Percentiles rank a stretch among this genome's conserved stretches.
Conservation (phyloP, 2,113 vertebrate genomes). For the Myxocyprinus asiaticus region DNA sequence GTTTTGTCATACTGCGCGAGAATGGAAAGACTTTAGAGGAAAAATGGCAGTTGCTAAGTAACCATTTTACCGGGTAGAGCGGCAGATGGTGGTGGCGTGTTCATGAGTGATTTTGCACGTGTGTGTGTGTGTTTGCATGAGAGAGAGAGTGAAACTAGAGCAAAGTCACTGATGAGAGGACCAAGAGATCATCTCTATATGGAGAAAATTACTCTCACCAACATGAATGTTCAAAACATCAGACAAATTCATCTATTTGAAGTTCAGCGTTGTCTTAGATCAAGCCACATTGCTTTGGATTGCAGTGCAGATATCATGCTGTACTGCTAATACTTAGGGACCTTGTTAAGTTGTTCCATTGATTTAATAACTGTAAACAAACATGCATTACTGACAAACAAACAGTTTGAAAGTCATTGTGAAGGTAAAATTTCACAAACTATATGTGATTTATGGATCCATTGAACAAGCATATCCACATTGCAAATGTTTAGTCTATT, state of each 20-base stretch:
- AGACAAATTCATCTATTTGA: slow-evolving; percentile 26
- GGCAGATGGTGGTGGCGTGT: slow-evolving; percentile 59
- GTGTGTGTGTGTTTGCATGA: neutral
- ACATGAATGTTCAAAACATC: slow-evolving; percentile 43
- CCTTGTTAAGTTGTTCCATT: neutral
- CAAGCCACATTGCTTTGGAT: neutral
- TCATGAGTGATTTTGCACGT: slow-evolving; percentile 16
- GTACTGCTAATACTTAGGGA: neutral
- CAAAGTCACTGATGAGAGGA: slow-evolving; percentile 48
- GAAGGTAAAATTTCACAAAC: slow-evolving; percentile 6
- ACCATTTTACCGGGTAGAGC: slow-evolving; percentile 55
- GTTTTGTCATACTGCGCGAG: slow-evolving; percentile 32
- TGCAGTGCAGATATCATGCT: neutral
- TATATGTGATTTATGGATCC: neutral
- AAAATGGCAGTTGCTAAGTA: slow-evolving; percentile 62
- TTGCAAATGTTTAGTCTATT: no score
- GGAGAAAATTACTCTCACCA: slow-evolving; percentile 45
- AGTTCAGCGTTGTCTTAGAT: slow-evolving; percentile 13
- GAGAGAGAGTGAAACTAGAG: slow-evolving; percentile 25
- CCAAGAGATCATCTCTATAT: slow-evolving; percentile 39
- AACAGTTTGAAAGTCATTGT: neutral
- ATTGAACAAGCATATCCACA: no score
- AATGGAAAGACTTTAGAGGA: slow-evolving; percentile 40
- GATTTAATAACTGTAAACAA: neutral
- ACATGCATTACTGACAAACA: neutral